phyloP scores from a whole-genome alignment of 1,140 invertebrate genomes.

The Gonatopus flavifemur region DNA sequence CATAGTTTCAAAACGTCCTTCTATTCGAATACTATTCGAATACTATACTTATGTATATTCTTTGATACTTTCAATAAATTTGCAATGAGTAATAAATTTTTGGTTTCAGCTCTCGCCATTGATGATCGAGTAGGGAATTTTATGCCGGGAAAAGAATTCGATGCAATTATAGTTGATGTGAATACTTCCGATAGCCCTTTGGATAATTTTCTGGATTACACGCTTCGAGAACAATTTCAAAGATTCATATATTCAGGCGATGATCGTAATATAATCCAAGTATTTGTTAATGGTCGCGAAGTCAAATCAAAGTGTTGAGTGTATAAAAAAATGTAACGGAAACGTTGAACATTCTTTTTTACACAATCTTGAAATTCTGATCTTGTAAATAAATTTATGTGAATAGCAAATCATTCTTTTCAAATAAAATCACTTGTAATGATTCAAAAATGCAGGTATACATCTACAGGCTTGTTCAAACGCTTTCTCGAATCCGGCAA shows the following conservation, averaged over 20 bases:
- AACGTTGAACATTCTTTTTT: too few species aligned
- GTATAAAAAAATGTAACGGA: not conserved
- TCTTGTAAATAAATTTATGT: not conserved
- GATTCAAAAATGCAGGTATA: conserved; percentile 67
- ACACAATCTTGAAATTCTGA: too few species aligned
- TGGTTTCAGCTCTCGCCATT: conserved; percentile 69
- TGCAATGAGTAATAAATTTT: conserved; percentile 12
- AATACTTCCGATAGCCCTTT: conserved; percentile 60
- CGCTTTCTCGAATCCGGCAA: conserved; percentile 70
- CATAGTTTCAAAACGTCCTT: too few species aligned
- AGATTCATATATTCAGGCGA: conserved; percentile 83
- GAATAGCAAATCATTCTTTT: not conserved
- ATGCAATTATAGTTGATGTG: conserved; percentile 74
- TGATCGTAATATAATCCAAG: conserved; percentile 78
- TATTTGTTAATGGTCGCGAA: conserved; percentile 73
- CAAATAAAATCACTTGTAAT: conserved; percentile 19
- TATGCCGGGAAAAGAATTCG: conserved; percentile 79
- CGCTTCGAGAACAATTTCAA: conserved; percentile 68
- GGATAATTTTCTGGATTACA: conserved; percentile 56
- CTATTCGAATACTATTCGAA: too few species aligned
- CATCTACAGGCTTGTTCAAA: conserved; percentile 71
- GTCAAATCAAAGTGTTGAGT: conserved; percentile 58
- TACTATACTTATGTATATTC: too few species aligned
- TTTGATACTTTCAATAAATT: conserved; percentile 1
- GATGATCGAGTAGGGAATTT: conserved; percentile 79